A percentile compares a stretch with the other conserved stretches of the same genome.
These are phyloP conservation scores for Phacellophora camtschatica DNA, from an alignment of 30 jellyfish, hydroid and myxozoan species.

Conservation along the genomic window DNA sequence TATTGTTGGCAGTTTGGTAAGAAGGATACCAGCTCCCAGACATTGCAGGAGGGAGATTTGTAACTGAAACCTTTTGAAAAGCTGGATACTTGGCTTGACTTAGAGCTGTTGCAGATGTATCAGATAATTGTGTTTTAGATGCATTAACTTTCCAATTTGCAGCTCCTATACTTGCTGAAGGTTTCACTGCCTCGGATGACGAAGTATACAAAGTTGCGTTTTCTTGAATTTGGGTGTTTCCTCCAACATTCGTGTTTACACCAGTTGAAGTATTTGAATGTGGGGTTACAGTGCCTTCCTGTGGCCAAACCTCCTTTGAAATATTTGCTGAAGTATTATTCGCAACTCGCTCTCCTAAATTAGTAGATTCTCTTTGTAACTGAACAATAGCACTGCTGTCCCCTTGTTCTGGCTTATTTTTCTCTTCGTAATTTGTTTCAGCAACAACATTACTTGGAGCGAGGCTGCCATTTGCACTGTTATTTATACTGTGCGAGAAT, in stretches of 20 bases:
- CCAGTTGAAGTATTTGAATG: no score
- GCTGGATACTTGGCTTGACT: no score
- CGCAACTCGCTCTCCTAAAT: not conserved
- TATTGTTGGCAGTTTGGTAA: no score
- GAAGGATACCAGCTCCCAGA: no score
- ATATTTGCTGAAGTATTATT: no score
- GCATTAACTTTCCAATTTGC: slow-evolving; percentile 1
- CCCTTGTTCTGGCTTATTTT: slow-evolving; percentile 31
- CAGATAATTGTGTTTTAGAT: not conserved
- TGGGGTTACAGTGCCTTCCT: no score
- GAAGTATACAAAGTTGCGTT: not conserved
- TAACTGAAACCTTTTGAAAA: no score
- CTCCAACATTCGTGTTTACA: not conserved
- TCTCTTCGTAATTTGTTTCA: not conserved
- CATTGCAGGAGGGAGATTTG: no score
- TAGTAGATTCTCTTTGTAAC: not conserved
- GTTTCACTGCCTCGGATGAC: not conserved
- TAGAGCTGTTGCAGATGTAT: no score
- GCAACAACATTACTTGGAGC: not conserved
- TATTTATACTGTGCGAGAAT: not conserved
- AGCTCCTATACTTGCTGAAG: slow-evolving; percentile 3
- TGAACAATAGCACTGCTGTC: slow-evolving; percentile 1
- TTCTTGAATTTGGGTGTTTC: not conserved
- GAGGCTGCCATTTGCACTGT: not conserved
- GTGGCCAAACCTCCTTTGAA: no score